phyloP scores from a whole-genome alignment of 2,797 vertebrate species.

The Mormyrops attenuatus region DNA sequence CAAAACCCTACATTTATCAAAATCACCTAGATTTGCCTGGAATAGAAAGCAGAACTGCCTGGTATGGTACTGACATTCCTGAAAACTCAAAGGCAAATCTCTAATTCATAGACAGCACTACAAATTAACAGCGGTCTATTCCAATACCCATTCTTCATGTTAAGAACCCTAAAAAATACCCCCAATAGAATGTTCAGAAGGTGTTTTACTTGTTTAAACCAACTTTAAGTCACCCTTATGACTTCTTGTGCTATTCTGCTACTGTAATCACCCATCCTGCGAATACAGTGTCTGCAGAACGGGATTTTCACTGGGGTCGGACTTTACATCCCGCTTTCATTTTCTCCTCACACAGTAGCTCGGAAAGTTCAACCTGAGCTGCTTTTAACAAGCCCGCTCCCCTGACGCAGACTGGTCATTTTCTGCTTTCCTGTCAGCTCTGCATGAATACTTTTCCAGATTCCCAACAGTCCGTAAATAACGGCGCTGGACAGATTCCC shows the following conservation, averaged over 20 bases:
- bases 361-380: slow-evolving; percentile 13
- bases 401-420: slow-evolving; percentile 3
- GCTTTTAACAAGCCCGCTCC: neutral
- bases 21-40: neutral
- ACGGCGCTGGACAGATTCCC: neutral
- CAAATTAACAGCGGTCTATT: neutral
- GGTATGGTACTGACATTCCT: neutral
- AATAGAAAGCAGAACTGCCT: neutral
- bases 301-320: neutral
- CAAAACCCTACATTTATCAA: neutral
- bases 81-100: neutral
- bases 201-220: neutral
- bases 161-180: neutral
- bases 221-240: neutral
- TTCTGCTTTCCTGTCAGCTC: neutral
- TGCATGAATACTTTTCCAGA: slow-evolving; percentile 1
- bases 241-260: neutral
- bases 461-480: neutral
- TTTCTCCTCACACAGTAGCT: slow-evolving; percentile 1
- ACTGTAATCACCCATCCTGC: neutral
- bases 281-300: neutral
- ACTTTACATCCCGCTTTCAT: neutral
- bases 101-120: neutral
- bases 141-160: neutral
- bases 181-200: neutral